Evolutionary conservation across 2,113 vertebrate species (phyloP).

Genomic region (Leuciscus idus): DNA sequence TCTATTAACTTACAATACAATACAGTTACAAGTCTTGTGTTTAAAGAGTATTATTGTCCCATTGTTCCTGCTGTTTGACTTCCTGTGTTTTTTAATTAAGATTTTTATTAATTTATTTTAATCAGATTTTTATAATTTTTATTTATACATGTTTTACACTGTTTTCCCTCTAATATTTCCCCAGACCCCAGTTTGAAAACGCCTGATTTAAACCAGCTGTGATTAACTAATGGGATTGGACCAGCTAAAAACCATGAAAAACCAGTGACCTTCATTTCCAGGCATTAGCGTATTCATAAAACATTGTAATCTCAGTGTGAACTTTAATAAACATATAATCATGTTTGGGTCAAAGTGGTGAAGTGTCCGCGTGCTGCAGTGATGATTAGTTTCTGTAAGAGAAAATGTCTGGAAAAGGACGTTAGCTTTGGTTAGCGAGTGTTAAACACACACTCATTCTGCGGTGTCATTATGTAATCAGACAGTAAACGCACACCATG

Average conservation of each 20-base stretch:
- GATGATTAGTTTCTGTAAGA: slow-evolving; percentile 59
- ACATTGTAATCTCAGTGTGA: background rate
- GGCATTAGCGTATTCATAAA: background rate
- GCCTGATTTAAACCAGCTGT: background rate
- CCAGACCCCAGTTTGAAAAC: background rate
- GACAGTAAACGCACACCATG: background rate
- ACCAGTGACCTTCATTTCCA: background rate
- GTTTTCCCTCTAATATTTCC: background rate
- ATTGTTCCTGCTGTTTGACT: no score
- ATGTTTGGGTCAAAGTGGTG: slow-evolving; percentile 14
- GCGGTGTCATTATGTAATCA: background rate
- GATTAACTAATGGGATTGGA: background rate
- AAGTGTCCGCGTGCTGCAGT: background rate
- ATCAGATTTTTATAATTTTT: background rate
- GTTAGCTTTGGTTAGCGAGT: slow-evolving; percentile 64
- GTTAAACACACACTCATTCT: slow-evolving; percentile 36
- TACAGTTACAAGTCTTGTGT: no score
- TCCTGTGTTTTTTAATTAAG: background rate
- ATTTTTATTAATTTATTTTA: background rate
- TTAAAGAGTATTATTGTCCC: no score
- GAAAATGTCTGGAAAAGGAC: slow-evolving; percentile 62
- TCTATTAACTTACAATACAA: no score
- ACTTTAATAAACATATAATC: background rate
- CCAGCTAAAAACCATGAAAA: background rate
- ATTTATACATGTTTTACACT: background rate